These are phyloP conservation scores for Dicranocentrus wangi DNA, from an alignment of 2,888 invertebrate genomes.

Conservation along the genomic window DNA sequence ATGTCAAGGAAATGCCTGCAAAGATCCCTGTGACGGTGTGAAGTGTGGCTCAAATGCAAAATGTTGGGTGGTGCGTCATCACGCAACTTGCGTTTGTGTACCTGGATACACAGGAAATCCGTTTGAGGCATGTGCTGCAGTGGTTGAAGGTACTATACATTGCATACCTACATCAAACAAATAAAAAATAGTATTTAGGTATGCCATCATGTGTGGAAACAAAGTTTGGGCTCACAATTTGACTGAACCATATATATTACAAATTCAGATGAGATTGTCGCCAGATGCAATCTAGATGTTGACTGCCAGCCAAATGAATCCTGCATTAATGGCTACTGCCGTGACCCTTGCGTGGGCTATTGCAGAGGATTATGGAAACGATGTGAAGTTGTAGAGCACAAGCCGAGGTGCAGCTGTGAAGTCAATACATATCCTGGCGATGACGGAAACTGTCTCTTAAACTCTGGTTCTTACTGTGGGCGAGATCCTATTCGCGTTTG, in stretches of 20 bases:
- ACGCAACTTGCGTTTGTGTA: slow-evolving; percentile 71
- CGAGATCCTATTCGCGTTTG: slow-evolving; percentile 72
- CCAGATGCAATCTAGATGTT: slow-evolving; percentile 72
- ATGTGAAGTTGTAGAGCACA: slow-evolving; percentile 72
- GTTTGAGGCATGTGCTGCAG: slow-evolving; percentile 72
- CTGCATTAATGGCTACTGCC: slow-evolving; percentile 72
- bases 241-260: too few relatives aligned
- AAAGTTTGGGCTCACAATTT: too few relatives aligned
- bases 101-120: slow-evolving; percentile 72
- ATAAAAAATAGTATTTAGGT: background rate
- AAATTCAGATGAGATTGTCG: slow-evolving; percentile 71
- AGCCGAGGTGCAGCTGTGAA: slow-evolving; percentile 71
- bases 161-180: slow-evolving; percentile 5
- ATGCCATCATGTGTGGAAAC: too few relatives aligned
- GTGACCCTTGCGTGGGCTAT: slow-evolving; percentile 72
- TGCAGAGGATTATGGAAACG: slow-evolving; percentile 72
- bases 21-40: slow-evolving; percentile 71
- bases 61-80: slow-evolving; percentile 73
- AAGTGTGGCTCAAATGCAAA: slow-evolving; percentile 72
- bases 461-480: slow-evolving; percentile 72
- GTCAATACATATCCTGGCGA: slow-evolving; percentile 72
- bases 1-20: slow-evolving; percentile 69
- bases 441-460: slow-evolving; percentile 72
- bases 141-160: slow-evolving; percentile 64
- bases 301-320: slow-evolving; percentile 70